These are phyloP conservation scores for Ericerus pela DNA, from an alignment of 1,140 invertebrate genomes.

Conservation along the genomic window DNA sequence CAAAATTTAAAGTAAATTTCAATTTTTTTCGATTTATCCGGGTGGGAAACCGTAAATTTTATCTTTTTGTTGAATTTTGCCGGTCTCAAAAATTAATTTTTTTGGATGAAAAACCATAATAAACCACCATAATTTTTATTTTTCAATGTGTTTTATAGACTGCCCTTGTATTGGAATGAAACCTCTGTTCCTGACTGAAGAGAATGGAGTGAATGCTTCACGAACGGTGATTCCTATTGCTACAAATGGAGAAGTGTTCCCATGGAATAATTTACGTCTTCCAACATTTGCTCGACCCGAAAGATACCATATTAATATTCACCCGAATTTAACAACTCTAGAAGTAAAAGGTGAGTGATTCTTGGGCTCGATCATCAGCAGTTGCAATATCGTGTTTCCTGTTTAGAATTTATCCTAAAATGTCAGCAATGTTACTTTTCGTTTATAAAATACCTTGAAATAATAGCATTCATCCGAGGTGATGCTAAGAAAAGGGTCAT, in stretches of 20 bases:
- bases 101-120: not conserved
- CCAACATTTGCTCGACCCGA: slow-evolving; percentile 64
- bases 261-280: slow-evolving; percentile 74
- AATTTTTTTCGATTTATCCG: no score
- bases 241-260: slow-evolving; percentile 58
- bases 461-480: no score
- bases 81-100: not conserved
- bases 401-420: no score
- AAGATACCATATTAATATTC: slow-evolving; percentile 76
- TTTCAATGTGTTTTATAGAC: slow-evolving; percentile 33
- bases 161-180: slow-evolving; percentile 54
- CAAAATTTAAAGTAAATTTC: not conserved
- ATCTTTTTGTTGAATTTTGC: not conserved
- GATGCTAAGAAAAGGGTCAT: no score
- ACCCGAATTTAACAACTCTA: slow-evolving; percentile 82
- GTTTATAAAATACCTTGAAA: no score
- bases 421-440: no score
- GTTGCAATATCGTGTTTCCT: not conserved
- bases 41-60: no score
- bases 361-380: no score
- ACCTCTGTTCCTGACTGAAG: slow-evolving; percentile 42
- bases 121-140: not conserved
- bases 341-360: slow-evolving; percentile 68
- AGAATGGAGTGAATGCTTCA: slow-evolving; percentile 40
- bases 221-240: slow-evolving; percentile 41